Base-by-base conservation (phyloP, 2,797 vertebrate genomes). In the Pangasius mekongensis region DNA sequence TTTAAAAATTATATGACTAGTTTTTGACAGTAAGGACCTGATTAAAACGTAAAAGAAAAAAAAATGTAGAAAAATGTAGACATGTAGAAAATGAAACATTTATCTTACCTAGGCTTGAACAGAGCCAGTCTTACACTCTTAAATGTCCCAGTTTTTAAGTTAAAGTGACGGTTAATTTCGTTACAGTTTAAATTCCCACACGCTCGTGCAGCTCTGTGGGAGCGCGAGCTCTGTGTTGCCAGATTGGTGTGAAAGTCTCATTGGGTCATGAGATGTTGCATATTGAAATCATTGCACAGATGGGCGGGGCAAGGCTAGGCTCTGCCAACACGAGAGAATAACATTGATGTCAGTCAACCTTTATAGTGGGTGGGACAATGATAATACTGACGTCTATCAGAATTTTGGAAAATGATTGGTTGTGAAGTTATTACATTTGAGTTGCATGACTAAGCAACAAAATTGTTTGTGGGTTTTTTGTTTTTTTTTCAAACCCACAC, bases 91-190 rank as follows among this genome's bases (percentile, higher is more conserved):
- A 47, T 18, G 0, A 77, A 30, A 22, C 36, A 1, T 62, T 60
- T 18, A n/a, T 64, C 82, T 76, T 89, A 93, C 92, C 91, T 86
- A 82, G 84, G 77, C 83, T 73, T 89, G 85, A 88, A 90, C 89
- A 83, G 85, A 89, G 90, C 91, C 92, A 93, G 92, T 91, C 88
- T 93, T 3, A 33, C 3, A 49, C 27, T 67, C 0, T 6, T 8
- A 43, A 84, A 52, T 24, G 2, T 52, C 33, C 39, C 82, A 67
- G 13, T 6, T 16, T 83, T 64, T 43, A 64, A 39, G 2, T 14
- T 16, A 18, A 82, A 83, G 22, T 43, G 22, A 43, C 56, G 30
- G 56, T 82, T 62, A 58, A 62, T 43, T 62, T 39, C 33, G 33
- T 60, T 60, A 14, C 77, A 13, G 54, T 62, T n/a, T 16, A 39